A percentile compares a stretch with the other conserved stretches of the same genome.
phyloP scores from a whole-genome alignment of 2,797 vertebrate genomes.

The Tauraco hartlaubi region DNA sequence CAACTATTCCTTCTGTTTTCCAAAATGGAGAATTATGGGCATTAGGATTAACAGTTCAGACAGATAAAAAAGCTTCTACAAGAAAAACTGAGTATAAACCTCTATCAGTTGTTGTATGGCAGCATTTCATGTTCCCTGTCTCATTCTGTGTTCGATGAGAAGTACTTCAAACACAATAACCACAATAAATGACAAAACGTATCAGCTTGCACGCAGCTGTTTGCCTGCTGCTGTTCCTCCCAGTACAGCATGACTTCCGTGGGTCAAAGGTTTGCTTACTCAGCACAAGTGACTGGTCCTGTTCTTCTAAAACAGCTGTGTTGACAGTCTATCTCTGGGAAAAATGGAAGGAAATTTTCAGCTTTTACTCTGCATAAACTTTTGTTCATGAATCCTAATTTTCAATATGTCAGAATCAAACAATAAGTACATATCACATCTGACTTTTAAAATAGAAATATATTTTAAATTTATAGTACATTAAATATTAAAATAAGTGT shows the following conservation, averaged over 20 bases:
- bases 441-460: neutral
- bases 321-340: neutral
- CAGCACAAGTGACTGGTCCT: neutral
- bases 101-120: fast-evolving
- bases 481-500: neutral
- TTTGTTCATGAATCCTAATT: neutral
- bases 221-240: neutral
- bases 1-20: neutral
- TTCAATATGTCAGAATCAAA: neutral
- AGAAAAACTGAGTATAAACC: neutral
- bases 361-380: neutral
- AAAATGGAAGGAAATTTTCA: neutral
- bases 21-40: neutral
- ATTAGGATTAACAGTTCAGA: neutral
- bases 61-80: neutral
- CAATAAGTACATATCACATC: neutral
- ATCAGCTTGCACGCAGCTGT: neutral
- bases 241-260: neutral
- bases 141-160: neutral
- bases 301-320: neutral
- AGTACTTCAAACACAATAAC: neutral
- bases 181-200: neutral
- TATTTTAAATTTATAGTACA: neutral
- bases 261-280: neutral
- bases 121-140: neutral